Base-by-base conservation (phyloP, 2,888 invertebrate genomes). In the Dichetophora obliterata region DNA sequence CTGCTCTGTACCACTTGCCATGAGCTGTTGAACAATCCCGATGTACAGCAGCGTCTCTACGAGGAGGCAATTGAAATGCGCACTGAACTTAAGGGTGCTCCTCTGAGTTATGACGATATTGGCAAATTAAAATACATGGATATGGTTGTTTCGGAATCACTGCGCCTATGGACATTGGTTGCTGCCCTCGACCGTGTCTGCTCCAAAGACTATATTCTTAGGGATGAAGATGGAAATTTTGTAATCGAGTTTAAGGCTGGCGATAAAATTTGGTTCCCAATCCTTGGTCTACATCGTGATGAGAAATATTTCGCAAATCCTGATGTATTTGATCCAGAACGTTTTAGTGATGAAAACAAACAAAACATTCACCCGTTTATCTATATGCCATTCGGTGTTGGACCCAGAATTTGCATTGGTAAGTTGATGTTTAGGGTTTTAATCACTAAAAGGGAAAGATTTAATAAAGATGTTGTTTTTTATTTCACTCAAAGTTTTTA, bases 341-440 rank as follows among this genome's bases (percentile, higher is more conserved):
- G 92, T 2, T 92, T 92, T 82, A 91, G 88, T 0, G 90, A 91
- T 0, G 90, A 91, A 65, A 91, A 91, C 79, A 91, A 90, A 77
- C 83, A 87, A 3, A 87, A 88, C 2, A 85, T 90, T 6, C 84
- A 86, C 52, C 88, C 89, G 0, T 89, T 88, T 59, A 84, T 88
- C 0, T 91, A 91, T 80, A 78, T 91, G 77, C 91, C 92, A 0
- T 92, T 92, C 75, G 92, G 92, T 4, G 76, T 86, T 0, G 93
- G 93, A 8, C 92, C 92, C 0, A 90, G 92, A 77, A 91, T 90
- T 82, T 93, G 93, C 80, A 91, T 93, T 66, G 93, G 63, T 65
- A 2, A 34, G 63, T 65, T 19, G 14, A 19, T 2, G 1, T n/a
- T 16, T 9, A 19, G n/a, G 8, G 6, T 4, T 19, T 16, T 1